These are phyloP conservation scores for Dicyrtoma fusca DNA, from an alignment of 2,888 invertebrate genomes.

Conservation along the genomic window DNA sequence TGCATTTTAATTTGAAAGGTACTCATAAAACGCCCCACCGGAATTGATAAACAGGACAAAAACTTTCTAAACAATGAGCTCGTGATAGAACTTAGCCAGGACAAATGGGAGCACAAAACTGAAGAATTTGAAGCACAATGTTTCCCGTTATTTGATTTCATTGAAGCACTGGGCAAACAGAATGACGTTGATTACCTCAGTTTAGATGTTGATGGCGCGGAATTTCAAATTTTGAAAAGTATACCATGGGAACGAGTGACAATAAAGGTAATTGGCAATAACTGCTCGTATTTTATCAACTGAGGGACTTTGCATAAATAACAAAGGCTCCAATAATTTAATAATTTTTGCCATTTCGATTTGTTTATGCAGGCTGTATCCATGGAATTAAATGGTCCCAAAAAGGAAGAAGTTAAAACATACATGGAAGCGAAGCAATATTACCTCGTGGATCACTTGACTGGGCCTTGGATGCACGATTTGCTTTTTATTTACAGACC, in stretches of 20 bases:
- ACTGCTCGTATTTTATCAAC: too few relatives aligned
- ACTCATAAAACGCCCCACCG: too few relatives aligned
- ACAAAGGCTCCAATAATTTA: background rate
- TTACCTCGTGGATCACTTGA: too few relatives aligned
- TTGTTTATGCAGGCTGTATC: background rate
- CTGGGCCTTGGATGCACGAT: too few relatives aligned
- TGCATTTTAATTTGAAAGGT: background rate
- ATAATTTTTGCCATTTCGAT: background rate
- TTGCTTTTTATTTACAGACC: too few relatives aligned
- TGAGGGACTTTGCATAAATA: background rate
- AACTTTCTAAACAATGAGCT: too few relatives aligned
- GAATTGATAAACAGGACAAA: too few relatives aligned
- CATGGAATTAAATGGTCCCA: background rate
- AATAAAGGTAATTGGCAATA: background rate
- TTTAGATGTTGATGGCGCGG: background rate
- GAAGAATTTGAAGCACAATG: background rate
- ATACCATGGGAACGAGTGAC: background rate
- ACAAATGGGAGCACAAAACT: background rate
- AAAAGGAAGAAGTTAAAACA: too few relatives aligned
- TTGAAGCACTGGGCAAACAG: background rate
- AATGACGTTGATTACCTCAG: background rate
- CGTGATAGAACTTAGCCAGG: background rate
- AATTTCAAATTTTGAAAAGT: background rate
- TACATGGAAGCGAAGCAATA: too few relatives aligned
- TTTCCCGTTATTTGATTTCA: constrained; percentile 1